Evolutionary conservation across 2,888 invertebrate species (phyloP).

Genomic region (Graphium colonna): DNA sequence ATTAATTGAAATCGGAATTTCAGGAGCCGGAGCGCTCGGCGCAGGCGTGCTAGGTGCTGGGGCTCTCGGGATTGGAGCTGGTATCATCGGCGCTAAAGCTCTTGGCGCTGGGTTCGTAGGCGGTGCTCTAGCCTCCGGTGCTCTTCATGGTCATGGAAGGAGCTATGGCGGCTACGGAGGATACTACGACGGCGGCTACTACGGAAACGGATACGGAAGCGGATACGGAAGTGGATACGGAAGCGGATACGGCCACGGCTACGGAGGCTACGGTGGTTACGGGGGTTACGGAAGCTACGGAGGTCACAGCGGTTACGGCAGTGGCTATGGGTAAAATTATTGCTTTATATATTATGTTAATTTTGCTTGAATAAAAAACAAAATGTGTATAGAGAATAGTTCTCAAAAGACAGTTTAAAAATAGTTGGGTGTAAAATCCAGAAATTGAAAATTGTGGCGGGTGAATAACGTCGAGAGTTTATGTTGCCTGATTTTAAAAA

Average conservation of each 20-base stretch:
- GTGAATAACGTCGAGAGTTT: no score
- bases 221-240: constrained; percentile 26
- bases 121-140: constrained; percentile 53
- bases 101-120: constrained; percentile 61
- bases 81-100: constrained; percentile 55
- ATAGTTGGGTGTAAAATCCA: no score
- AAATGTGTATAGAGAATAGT: neutral
- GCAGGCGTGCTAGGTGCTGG: constrained; percentile 44
- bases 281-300: constrained; percentile 34
- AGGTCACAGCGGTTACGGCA: constrained; percentile 28
- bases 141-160: constrained; percentile 42
- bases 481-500: no score
- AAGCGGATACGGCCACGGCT: constrained; percentile 37
- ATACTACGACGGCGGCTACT: constrained; percentile 26
- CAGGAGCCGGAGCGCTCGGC: constrained; percentile 43
- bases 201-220: constrained; percentile 28
- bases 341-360: neutral
- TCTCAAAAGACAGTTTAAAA: no score
- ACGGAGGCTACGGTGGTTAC: constrained; percentile 37
- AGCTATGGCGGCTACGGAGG: constrained; percentile 30
- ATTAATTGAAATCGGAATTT: no score
- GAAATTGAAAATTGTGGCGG: no score
- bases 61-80: constrained; percentile 47
- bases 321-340: constrained; percentile 7
- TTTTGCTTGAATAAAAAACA: neutral